Percentiles rank a stretch among this genome's conserved stretches.
Conservation (phyloP, 2,797 vertebrate species). For the Lophius americanus region DNA sequence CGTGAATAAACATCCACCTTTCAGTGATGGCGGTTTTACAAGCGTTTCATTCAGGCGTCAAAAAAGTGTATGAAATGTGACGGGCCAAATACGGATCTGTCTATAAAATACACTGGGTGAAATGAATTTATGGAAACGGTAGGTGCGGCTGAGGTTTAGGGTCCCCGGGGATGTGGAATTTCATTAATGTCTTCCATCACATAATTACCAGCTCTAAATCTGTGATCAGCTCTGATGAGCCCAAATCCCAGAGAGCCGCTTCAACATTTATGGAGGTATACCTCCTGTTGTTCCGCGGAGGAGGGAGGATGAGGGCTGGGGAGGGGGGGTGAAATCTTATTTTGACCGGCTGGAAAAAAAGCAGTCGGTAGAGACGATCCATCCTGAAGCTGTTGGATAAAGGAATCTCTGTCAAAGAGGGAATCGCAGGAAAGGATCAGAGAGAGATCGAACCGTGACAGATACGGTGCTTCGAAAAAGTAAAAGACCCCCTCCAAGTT, state of each 20-base stretch:
- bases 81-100: constrained; percentile 77
- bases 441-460: constrained; percentile 17
- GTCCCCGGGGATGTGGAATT: constrained; percentile 70
- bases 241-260: constrained; percentile 66
- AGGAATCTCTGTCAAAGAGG: too few species aligned
- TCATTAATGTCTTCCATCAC: constrained; percentile 76
- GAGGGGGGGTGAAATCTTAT: constrained; percentile 49
- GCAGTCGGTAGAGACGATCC: constrained; percentile 44
- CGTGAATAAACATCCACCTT: constrained; percentile 72
- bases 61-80: constrained; percentile 77
- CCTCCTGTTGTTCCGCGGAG: constrained; percentile 47
- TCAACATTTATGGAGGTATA: constrained; percentile 80
- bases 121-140: constrained; percentile 88
- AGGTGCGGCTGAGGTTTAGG: constrained; percentile 56
- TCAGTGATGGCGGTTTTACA: constrained; percentile 70
- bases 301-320: neutral
- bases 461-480: neutral
- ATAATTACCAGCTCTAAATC: constrained; percentile 86
- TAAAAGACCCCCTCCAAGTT: too few species aligned
- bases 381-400: constrained; percentile 34
- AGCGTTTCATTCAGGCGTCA: constrained; percentile 67
- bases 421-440: too few species aligned
- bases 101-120: constrained; percentile 76
- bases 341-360: constrained; percentile 26
- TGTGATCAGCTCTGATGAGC: constrained; percentile 75